Evolutionary conservation across 2,888 invertebrate genomes (phyloP).

Genomic region (Cryptocheilus praepositus): DNA sequence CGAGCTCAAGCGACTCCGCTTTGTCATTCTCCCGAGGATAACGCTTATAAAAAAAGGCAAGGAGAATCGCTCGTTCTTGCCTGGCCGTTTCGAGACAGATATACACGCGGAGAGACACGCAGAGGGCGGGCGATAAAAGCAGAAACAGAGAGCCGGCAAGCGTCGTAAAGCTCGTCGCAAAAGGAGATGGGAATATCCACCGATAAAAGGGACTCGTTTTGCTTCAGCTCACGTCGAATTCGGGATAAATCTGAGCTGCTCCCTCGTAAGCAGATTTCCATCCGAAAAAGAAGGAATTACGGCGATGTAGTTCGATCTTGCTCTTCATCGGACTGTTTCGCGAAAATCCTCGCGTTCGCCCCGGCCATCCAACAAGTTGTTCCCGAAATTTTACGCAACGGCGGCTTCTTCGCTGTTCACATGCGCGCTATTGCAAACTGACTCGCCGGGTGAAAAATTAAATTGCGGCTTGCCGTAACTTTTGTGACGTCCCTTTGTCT

Average conservation of each 20-base stretch:
- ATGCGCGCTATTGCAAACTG: too few species aligned
- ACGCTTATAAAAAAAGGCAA: slow-evolving; percentile 43
- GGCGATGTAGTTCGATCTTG: slow-evolving; percentile 1
- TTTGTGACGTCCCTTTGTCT: too few species aligned
- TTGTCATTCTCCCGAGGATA: slow-evolving; percentile 34
- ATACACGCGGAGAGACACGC: slow-evolving; percentile 26
- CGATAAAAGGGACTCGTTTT: slow-evolving; percentile 49
- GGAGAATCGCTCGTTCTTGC: slow-evolving; percentile 38
- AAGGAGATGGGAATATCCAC: slow-evolving; percentile 23
- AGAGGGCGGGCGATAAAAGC: slow-evolving; percentile 42
- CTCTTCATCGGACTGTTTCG: slow-evolving; percentile 2
- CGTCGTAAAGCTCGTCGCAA: slow-evolving; percentile 38
- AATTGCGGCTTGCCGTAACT: too few species aligned
- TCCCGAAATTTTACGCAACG: background rate
- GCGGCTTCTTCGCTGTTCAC: too few species aligned
- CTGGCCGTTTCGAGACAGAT: slow-evolving; percentile 34
- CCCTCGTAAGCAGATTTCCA: slow-evolving; percentile 29
- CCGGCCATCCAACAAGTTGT: too few species aligned
- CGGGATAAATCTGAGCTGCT: slow-evolving; percentile 33
- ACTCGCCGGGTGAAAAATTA: too few species aligned
- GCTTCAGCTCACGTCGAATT: slow-evolving; percentile 42
- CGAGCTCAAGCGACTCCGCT: slow-evolving; percentile 28
- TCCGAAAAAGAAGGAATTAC: slow-evolving; percentile 1
- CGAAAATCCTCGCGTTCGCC: background rate
- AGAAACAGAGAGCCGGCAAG: slow-evolving; percentile 35